phyloP scores from a whole-genome alignment of 2,888 invertebrate genomes.

The Chrysomela aeneicollis region DNA sequence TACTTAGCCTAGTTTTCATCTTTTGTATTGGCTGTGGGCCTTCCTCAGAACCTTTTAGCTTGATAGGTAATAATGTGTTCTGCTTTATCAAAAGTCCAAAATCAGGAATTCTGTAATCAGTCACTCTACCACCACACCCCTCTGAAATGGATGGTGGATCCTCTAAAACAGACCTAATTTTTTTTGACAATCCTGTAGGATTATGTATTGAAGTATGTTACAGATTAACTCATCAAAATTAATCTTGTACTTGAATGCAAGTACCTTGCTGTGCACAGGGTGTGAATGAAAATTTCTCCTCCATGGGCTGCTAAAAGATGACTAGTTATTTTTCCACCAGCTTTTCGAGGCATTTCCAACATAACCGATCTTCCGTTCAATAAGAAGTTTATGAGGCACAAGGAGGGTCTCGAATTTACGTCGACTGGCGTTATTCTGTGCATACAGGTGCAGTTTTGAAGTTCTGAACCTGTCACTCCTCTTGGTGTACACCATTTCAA shows the following conservation, averaged over 20 bases:
- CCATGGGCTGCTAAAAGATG: constrained; percentile 94
- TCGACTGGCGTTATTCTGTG: constrained; percentile 95
- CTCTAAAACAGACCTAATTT: constrained; percentile 85
- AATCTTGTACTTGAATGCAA: background rate
- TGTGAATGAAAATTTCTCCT: constrained; percentile 95
- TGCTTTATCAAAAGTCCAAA: constrained; percentile 89
- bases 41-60: constrained; percentile 58
- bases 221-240: no score
- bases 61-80: constrained; percentile 79
- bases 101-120: constrained; percentile 88
- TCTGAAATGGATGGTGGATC: constrained; percentile 96
- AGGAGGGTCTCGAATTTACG: constrained; percentile 95
- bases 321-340: constrained; percentile 87
- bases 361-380: constrained; percentile 92
- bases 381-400: constrained; percentile 97
- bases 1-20: constrained; percentile 74
- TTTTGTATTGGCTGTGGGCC: constrained; percentile 68
- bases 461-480: constrained; percentile 81
- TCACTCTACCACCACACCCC: constrained; percentile 91
- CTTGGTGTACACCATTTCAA: constrained; percentile 97
- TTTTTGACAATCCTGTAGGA: no score
- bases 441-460: constrained; percentile 84
- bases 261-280: constrained; percentile 76
- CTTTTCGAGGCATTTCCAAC: constrained; percentile 87
- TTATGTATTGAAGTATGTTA: background rate